A percentile compares a stretch with the other conserved stretches of the same genome.
These are phyloP conservation scores for Lumbricus terrestris DNA, from an alignment of 2,888 invertebrate species.

Conservation along the genomic window DNA sequence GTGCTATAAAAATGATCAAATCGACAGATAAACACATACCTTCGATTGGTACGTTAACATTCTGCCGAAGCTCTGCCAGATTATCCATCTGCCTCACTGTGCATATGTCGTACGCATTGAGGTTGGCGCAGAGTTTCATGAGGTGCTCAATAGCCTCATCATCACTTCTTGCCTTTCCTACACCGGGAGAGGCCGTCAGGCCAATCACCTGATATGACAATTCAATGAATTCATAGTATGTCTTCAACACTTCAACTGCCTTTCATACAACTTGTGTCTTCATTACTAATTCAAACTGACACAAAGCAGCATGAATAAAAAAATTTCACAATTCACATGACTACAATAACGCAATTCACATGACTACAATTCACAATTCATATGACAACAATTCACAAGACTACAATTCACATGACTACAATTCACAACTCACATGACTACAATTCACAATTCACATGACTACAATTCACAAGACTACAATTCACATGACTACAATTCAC, in stretches of 20 bases:
- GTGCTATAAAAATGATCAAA: neutral
- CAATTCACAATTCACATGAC: no score
- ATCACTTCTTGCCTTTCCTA: slow-evolving; percentile 48
- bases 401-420: no score
- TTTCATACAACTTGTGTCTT: neutral
- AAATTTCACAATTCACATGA: no score
- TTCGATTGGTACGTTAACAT: neutral
- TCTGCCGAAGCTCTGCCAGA: slow-evolving; percentile 8
- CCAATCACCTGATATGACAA: slow-evolving; percentile 56
- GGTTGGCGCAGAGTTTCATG: slow-evolving; percentile 50
- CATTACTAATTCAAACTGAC: no score
- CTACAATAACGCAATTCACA: no score
- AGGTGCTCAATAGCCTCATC: slow-evolving; percentile 53
- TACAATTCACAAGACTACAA: no score
- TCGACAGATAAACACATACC: slow-evolving; percentile 10
- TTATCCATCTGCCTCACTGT: slow-evolving; percentile 41
- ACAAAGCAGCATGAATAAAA: no score
- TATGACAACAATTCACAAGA: no score
- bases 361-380: no score
- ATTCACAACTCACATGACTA: no score
- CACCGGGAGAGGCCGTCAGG: slow-evolving; percentile 59
- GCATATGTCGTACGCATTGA: slow-evolving; percentile 45
- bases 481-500: no score
- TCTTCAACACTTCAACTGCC: neutral
- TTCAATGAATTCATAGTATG: neutral